Evolutionary conservation across 2,797 vertebrate species (phyloP), one percentile per base, ranked within the genome.

Genomic region (Crenuchus spilurus): DNA sequence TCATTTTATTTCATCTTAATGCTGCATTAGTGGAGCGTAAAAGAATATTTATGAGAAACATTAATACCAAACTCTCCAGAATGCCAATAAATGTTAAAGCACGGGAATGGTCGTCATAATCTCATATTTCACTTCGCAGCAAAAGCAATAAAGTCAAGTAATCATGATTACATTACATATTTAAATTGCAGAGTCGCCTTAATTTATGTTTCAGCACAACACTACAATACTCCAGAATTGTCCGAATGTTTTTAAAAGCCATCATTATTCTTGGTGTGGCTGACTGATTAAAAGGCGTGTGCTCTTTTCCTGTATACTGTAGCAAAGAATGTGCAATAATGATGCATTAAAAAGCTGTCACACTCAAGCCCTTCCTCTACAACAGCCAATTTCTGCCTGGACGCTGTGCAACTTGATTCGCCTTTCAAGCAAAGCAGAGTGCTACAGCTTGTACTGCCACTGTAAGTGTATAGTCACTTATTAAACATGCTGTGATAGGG

Each of bases 1-100:
- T 75, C 60, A 51, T 72, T 73, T 65, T 35, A 52, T 61, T 71
- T 74, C 58, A 49, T 73, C 69, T 66, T 33, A 54, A 57, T 57
- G 30, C 39, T 44, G 51, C 48, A 41, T 75, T 75, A 78, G 41
- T 70, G 42, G 37, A 75, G 55, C 33, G 14, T 70, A 68, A 78
- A 67, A 76, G 51, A 20, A 58, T 18, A 26, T 54, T 30, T 16
- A 52, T 70, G 37, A 64, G 30, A 80, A 76, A 73, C 73, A 76
- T 66, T 35, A 67, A 80, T 58, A 62, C 33, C 48, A 70, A 57
- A 37, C 48, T 57, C 46, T 72, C 14, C 31, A 42, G 55, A 54
- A 64, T 60, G 20, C 58, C 30, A n/a, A 42, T 39, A 64, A 52
- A 72, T 14, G 67, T 60, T 66, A 57, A 49, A 75, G 33, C 58